phyloP scores from a whole-genome alignment of 2,797 vertebrate genomes.

The Hypotaenidia philippensis region DNA sequence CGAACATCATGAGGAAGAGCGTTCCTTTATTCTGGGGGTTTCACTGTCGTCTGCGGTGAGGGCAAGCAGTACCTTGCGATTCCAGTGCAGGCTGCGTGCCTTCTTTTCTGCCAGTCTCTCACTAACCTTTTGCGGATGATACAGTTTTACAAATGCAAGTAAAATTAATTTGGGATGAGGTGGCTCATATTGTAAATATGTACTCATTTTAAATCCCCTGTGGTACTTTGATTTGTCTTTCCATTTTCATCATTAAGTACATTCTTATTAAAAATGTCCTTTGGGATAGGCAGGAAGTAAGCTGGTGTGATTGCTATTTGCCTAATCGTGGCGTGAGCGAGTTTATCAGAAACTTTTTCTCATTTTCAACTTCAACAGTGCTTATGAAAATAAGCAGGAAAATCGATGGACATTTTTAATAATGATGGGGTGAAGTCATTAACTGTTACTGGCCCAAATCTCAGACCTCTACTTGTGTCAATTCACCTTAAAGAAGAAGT shows the following conservation, averaged over 20 bases:
- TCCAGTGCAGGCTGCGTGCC: constrained; percentile 71
- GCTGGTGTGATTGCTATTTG: constrained; percentile 74
- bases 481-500: constrained; percentile 93
- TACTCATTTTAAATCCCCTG: constrained; percentile 89
- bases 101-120: constrained; percentile 79
- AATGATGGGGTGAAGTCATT: constrained; percentile 69
- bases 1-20: constrained; percentile 45
- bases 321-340: constrained; percentile 68
- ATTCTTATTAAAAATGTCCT: constrained; percentile 92
- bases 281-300: constrained; percentile 76
- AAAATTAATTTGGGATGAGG: constrained; percentile 82
- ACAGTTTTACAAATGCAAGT: constrained; percentile 82
- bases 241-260: constrained; percentile 87
- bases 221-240: constrained; percentile 93
- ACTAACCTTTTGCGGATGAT: constrained; percentile 81
- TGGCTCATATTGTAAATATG: constrained; percentile 94
- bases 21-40: not conserved
- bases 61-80: constrained; percentile 83
- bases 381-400: constrained; percentile 68
- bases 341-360: constrained; percentile 75
- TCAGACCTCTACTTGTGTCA: constrained; percentile 88
- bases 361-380: constrained; percentile 73
- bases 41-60: constrained; percentile 69
- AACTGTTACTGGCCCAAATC: constrained; percentile 81
- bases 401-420: constrained; percentile 80